A percentile compares a stretch with the other conserved stretches of the same genome.
These are phyloP conservation scores for Andricus curvator DNA, from an alignment of 2,888 invertebrate species.

Conservation along the genomic window DNA sequence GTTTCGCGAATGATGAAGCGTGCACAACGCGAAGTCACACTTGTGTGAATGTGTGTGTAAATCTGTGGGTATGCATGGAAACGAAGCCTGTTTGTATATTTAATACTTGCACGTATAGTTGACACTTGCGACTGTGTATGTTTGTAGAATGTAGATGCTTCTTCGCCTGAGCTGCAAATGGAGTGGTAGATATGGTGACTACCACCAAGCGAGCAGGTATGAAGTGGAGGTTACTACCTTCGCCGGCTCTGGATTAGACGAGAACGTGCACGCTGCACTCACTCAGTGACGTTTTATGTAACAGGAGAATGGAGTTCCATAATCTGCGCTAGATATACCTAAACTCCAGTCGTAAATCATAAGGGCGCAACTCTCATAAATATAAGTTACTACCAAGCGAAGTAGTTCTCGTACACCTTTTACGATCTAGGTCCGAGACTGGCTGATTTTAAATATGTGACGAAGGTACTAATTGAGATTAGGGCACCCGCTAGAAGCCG, in stretches of 20 bases:
- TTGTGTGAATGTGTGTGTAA: not conserved
- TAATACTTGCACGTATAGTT: not conserved
- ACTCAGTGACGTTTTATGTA: conserved; percentile 36
- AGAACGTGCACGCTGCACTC: conserved; percentile 2
- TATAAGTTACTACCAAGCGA: conserved; percentile 34
- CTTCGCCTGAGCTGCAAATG: conserved; percentile 23
- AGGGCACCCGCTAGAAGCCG: not conserved
- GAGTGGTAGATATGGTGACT: conserved; percentile 31
- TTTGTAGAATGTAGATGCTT: too few species aligned
- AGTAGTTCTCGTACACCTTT: conserved; percentile 31
- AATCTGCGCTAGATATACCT: conserved; percentile 39
- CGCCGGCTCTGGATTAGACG: not conserved
- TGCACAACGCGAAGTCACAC: conserved; percentile 36
- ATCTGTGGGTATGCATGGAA: conserved; percentile 3
- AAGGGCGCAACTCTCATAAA: conserved; percentile 39
- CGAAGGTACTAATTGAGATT: conserved; percentile 36
- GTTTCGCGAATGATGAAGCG: conserved; percentile 40
- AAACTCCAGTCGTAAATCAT: conserved; percentile 39
- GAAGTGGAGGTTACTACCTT: conserved; percentile 7
- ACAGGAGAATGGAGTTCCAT: conserved; percentile 38
- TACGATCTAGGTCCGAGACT: conserved; percentile 36
- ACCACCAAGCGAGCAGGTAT: conserved; percentile 1
- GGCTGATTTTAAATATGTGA: conserved; percentile 39
- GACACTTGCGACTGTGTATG: not conserved
- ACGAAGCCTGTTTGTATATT: not conserved